These are phyloP conservation scores for Pseudolaguvia tuberculata DNA, from an alignment of 2,113 vertebrate species.

Conservation along the genomic window DNA sequence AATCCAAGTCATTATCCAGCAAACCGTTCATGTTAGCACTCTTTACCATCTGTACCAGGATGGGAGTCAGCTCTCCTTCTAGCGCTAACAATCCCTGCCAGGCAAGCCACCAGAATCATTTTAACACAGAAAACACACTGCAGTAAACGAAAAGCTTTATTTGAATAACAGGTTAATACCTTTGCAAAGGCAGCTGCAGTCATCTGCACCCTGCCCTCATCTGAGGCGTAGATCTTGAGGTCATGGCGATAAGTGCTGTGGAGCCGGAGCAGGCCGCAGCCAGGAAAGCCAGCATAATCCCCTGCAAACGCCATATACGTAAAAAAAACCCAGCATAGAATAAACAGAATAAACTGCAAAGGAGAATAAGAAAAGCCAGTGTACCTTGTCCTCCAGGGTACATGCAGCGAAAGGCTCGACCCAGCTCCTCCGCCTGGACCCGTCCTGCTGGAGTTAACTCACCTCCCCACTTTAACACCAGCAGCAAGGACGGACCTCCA, in stretches of 20 bases:
- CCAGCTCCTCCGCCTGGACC: slow-evolving; percentile 95
- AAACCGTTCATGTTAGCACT: slow-evolving; percentile 99
- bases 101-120: slow-evolving; percentile 17
- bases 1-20: slow-evolving; percentile 92
- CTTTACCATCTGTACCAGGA: slow-evolving; percentile 99
- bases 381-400: slow-evolving; percentile 96
- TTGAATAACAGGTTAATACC: slow-evolving; percentile 60
- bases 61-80: slow-evolving; percentile 95
- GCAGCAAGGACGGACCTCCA: slow-evolving; percentile 79
- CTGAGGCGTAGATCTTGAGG: slow-evolving; percentile 97
- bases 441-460: slow-evolving; percentile 90
- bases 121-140: background rate
- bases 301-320: slow-evolving; percentile 62
- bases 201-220: slow-evolving; percentile 97
- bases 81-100: slow-evolving; percentile 87
- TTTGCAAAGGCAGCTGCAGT: slow-evolving; percentile 97
- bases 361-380: background rate
- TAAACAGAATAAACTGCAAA: background rate
- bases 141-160: background rate
- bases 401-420: slow-evolving; percentile 95
- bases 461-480: slow-evolving; percentile 96
- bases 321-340: background rate
- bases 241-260: slow-evolving; percentile 97
- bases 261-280: slow-evolving; percentile 88
- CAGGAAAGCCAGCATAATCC: slow-evolving; percentile 96